Conservation (phyloP, 2,888 invertebrate species). For the Drosophila tanythrix region DNA sequence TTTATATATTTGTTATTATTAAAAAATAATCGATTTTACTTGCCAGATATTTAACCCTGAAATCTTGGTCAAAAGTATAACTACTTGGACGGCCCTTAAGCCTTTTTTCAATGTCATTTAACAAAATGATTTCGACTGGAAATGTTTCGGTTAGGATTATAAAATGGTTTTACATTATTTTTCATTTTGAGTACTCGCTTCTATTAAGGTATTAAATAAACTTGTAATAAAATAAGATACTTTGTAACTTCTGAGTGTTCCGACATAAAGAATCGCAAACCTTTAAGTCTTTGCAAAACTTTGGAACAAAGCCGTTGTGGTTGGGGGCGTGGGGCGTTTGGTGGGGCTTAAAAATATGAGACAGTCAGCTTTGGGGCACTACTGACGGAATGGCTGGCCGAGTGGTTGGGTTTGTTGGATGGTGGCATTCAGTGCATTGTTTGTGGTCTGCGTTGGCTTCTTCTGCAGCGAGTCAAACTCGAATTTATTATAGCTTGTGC, state of each 20-base stretch:
- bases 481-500: constrained; percentile 44
- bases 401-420: neutral
- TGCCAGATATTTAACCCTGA: too few relatives aligned
- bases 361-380: constrained; percentile 4
- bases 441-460: neutral
- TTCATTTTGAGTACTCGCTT: neutral
- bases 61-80: neutral
- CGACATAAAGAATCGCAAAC: neutral
- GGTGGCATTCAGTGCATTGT: constrained; percentile 19
- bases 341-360: constrained; percentile 5
- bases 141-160: neutral
- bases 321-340: neutral
- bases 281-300: constrained; percentile 6
- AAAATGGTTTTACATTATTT: neutral
- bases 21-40: too few relatives aligned
- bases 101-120: neutral
- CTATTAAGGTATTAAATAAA: neutral
- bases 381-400: neutral
- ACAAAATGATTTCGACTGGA: too few relatives aligned
- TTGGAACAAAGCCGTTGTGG: neutral
- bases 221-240: neutral
- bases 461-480: constrained; percentile 46
- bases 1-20: neutral
- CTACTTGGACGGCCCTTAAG: neutral
- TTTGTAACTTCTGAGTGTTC: neutral